These are phyloP conservation scores for Plectrocnemia conspersa DNA, from an alignment of 1,140 invertebrate genomes.

Conservation along the genomic window DNA sequence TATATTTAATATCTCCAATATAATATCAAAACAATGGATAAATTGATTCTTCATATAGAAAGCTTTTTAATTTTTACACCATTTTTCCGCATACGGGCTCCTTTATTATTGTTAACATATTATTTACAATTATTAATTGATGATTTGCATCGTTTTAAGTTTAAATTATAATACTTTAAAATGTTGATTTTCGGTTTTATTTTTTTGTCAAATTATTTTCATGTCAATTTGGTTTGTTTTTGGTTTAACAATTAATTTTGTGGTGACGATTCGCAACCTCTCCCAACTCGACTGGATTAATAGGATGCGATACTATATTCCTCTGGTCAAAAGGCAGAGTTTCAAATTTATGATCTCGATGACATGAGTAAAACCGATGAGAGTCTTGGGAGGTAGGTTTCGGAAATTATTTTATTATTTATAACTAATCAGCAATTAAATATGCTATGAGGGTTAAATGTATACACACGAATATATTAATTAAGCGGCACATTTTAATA, in stretches of 20 bases:
- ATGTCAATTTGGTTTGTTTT: conserved; percentile 28
- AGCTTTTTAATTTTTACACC: too few species aligned
- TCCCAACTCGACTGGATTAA: conserved; percentile 1
- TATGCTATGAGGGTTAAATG: too few species aligned
- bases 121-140: too few species aligned
- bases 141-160: too few species aligned
- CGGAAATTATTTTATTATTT: too few species aligned
- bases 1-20: not conserved
- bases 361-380: conserved; percentile 33
- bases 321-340: conserved; percentile 22
- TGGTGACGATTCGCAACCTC: conserved; percentile 2
- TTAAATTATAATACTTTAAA: too few species aligned
- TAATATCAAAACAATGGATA: not conserved
- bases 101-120: too few species aligned
- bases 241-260: conserved; percentile 28
- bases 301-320: conserved; percentile 21
- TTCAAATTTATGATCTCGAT: conserved; percentile 27
- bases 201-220: not conserved
- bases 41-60: too few species aligned
- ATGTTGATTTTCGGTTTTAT: not conserved
- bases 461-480: too few species aligned
- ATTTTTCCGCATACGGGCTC: too few species aligned
- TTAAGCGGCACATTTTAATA: too few species aligned
- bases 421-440: too few species aligned
- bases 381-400: conserved; percentile 31